Conservation (phyloP, 2,797 vertebrate species). For the Peromyscus melanophrys region DNA sequence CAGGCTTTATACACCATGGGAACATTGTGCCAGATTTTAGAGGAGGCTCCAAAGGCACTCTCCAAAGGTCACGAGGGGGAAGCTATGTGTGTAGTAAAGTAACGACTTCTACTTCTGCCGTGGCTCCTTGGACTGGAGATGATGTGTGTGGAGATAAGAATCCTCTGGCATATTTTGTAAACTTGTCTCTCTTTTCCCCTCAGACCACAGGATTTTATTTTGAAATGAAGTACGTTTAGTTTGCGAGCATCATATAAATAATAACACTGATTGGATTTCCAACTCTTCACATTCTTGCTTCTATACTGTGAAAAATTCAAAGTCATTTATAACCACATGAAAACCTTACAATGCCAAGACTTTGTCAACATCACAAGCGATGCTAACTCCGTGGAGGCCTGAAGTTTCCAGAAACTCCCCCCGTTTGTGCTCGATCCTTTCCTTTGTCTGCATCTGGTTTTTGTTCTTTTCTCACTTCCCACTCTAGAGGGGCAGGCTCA, state of each 20-base stretch:
- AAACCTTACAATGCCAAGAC: constrained; percentile 66
- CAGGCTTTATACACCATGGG: not conserved
- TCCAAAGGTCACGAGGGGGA: not conserved
- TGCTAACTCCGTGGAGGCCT: constrained; percentile 35
- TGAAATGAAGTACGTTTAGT: constrained; percentile 62
- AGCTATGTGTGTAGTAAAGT: constrained; percentile 5
- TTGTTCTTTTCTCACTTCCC: constrained; percentile 33
- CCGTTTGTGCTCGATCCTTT: constrained; percentile 36
- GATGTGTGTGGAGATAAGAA: constrained; percentile 2
- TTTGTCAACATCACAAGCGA: constrained; percentile 45
- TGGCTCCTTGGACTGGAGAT: not conserved
- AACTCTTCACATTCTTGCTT: constrained; percentile 70
- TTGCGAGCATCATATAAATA: constrained; percentile 63
- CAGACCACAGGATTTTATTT: constrained; percentile 63
- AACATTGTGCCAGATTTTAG: constrained; percentile 6
- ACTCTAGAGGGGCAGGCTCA: not conserved
- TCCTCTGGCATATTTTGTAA: constrained; percentile 30
- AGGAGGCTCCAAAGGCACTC: not conserved
- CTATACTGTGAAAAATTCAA: constrained; percentile 56
- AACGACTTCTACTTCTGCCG: not conserved
- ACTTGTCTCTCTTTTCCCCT: not conserved
- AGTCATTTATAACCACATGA: constrained; percentile 66
- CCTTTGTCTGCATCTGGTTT: constrained; percentile 65
- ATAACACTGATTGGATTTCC: constrained; percentile 69
- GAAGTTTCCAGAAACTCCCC: constrained; percentile 63